Conservation (phyloP, 2,888 invertebrate genomes). For the Deroplatys truncata region DNA sequence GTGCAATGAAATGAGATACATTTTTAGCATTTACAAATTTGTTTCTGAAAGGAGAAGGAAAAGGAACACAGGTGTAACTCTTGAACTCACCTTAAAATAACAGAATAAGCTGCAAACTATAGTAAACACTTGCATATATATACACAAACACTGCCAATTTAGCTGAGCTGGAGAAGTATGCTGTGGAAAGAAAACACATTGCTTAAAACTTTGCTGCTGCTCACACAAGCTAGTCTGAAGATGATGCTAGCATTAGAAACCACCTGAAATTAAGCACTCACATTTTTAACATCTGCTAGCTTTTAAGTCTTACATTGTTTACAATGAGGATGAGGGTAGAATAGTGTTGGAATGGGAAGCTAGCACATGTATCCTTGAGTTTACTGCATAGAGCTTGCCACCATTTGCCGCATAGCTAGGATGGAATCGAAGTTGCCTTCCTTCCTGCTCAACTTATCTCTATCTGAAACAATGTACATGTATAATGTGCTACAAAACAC, state of each 20-base stretch:
- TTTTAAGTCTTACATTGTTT: too few relatives aligned
- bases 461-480: background rate
- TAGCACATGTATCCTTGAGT: background rate
- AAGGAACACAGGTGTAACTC: background rate
- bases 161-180: background rate
- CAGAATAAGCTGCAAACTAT: background rate
- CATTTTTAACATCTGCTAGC: background rate
- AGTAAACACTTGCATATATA: background rate
- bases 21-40: background rate
- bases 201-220: background rate
- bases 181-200: background rate
- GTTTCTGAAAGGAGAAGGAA: background rate
- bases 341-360: background rate
- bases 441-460: background rate
- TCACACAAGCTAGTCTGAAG: background rate
- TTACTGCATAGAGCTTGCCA: too few relatives aligned
- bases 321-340: too few relatives aligned
- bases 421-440: background rate
- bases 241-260: background rate
- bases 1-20: background rate
- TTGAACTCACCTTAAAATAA: background rate
- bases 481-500: background rate
- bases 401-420: too few relatives aligned
- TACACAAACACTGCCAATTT: background rate
- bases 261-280: background rate